Evolutionary conservation across 1,140 invertebrate genomes (phyloP), one percentile per base, ranked within the genome.

Genomic region (Drosophila virilis): DNA sequence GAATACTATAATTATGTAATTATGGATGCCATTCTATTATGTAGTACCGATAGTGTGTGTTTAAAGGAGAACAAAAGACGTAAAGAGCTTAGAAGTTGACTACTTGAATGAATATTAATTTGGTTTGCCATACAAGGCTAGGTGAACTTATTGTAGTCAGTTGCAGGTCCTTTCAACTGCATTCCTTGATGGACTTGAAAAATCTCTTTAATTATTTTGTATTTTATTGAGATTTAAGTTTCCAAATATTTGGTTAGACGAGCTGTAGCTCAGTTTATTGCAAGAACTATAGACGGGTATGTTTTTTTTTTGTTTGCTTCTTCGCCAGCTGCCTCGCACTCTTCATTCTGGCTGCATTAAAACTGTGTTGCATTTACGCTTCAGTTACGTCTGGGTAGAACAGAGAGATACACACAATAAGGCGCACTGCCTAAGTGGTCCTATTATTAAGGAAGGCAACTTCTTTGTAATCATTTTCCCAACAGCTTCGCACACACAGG

Each of bases 361-460:
- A 78, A 75, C 66, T 66, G 64, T 81, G 79, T 77, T 88, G 65
- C 77, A 83, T 74, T 88, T 77, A 82, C 83, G 84, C 83, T 83
- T 64, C 68, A 75, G 58, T 57, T 88, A 57, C 64, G 51, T 58
- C 77, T 67, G 66, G 54, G 33, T 52, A 58, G 33, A 12, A 74
- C 60, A 69, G 45, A 42, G 38, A 54, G 33, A 17, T 8, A 33
- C 9, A 57, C 13, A 45, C 7, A 45, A 46, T 35, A n/a, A 52
- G 37, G 54, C 40, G 64, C 65, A 61, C 64, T 60, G 51, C 76
- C 78, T 79, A 88, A 88, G 72, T 77, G 76, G 68, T 61, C 60
- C 74, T 76, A 73, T 77, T 76, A 54, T 71, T 55, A 68, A 61
- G 55, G 67, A 66, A 74, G 77, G 68, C 57, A 61, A 45, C 55